Base-by-base conservation (phyloP, 2,797 vertebrate genomes). In the Cryptoblepharus egeriae region DNA sequence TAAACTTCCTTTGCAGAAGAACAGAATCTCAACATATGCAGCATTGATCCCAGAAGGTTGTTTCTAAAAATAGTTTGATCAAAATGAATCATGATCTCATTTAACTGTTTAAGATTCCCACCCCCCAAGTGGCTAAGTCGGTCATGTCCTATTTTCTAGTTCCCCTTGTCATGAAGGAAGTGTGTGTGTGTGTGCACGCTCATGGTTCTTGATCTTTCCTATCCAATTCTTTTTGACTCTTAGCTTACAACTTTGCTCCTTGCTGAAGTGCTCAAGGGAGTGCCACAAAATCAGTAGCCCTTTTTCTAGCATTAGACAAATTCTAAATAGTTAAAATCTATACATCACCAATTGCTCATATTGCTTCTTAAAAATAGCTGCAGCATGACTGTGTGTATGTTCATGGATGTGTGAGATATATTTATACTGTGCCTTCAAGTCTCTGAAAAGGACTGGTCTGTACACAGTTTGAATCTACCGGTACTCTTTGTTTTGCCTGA, bases 91-190 rank as follows among this genome's bases (percentile, higher is more conserved):
- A 28, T 32, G 64, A 71, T 11, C n/a, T 45, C 77, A 67, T 85
- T 72, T 30, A 60, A 8, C 39, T 73, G 22, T 39, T 61, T 30
- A 60, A 35, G 55, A 30, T 74, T 79, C 30, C 63, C 61, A 18
- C 30, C 37, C 16, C 1, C 15, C n/a, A 16, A 61, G 30, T 57
- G 73, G 24, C 49, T 82, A 68, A 28, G 22, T 39, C 39, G 8
- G 35, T 67, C 30, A 20, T 75, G 70, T 69, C 55, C 69, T 78
- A 32, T 85, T 74, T 81, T 70, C 68, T 30, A 58, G 30, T 45
- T 65, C 61, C 35, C 16, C 5, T 42, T 9, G 2, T 57, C 71
- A 57, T 22, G 7, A 30, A 71, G 65, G 24, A 77, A 68, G 26
- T 67, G n/a, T 74, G 16, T 61, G 24, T 24, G 15, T 39, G 57